Base-by-base conservation (phyloP, 2,113 vertebrate species). In the Caranx melampygus region DNA sequence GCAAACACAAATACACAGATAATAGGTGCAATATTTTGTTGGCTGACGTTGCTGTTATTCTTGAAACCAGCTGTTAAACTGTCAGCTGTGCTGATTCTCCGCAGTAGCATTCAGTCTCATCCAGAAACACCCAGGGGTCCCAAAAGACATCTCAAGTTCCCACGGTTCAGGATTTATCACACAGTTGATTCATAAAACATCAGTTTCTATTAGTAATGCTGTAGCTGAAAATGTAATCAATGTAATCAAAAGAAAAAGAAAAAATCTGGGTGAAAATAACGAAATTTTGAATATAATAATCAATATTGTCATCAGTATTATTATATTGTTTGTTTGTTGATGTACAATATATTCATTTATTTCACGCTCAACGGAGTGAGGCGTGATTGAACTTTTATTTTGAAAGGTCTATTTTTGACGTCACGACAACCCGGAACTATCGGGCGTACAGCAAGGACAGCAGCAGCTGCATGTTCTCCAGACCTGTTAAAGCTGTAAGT, bases 401-500 rank as follows among this genome's bases (percentile, higher is more conserved):
- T 93, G 89, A 90, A 75, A 60, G 15, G 34, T 0, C 12, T 0
- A 0, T 2, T 0, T 33, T 0, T 52, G 21, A 83, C 85, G 87
- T 89, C 59, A 83, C 3, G 0, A 0, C 3, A 81, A 89, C 74
- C 87, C 13, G 92, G 93, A 94, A 92, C 82, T 79, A 11, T 35
- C 8, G 4, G 26, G 18, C 63, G 75, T 37, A 67, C 63, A 79
- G 62, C 79, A 90, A 85, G 90, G 86, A 66, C 79, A 75, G 45
- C 1, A 11, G 61, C 11, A 4, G 52, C 35, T 47, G 34, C 69
- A 6, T 64, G 79, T 2, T 65, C 5, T 21, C 0, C 1, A 21
- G 44, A 45, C 10, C 16, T 63, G 4, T 40, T 2, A 1, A n/a
- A 35, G 7, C 42, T 49, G 83, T 85, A 52, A 58, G 63, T 83